Evolutionary conservation across 2,797 vertebrate genomes (phyloP), one percentile per base, ranked within the genome.

Genomic region (Glossophaga mutica): DNA sequence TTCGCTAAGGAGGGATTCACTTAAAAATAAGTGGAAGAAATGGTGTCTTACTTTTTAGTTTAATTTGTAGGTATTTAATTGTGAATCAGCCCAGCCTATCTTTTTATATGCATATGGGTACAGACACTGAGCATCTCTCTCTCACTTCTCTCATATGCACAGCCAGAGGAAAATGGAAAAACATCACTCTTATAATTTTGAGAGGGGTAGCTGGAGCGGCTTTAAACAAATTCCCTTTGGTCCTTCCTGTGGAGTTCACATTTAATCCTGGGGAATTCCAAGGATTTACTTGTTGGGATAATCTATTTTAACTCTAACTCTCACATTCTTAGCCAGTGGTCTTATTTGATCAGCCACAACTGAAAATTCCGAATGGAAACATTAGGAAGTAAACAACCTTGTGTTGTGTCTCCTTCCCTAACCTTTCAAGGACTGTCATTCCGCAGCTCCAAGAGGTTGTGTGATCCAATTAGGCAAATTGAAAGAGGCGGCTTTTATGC

Each of bases 401-500:
- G 89, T 18, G 92, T 94, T 90, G 52, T 91, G 52, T 88, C 81
- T 92, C 34, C 68, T 37, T 86, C 21, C 87, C n/a, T 65, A 97
- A 93, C 91, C 94, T 97, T 98, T 97, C 97, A 98, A 98, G n/a
- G 91, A 96, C 92, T 98, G 94, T 95, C 94, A 96, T 96, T 98
- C 90, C 96, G 97, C 94, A 96, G 86, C 94, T 98, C 59, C 67
- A 96, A 97, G 97, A 97, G 94, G 90, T 97, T 98, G 90, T 96
- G 74, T 97, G 97, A 98, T 98, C 94, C 98, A 97, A 98, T 98
- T 98, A 98, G 94, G 96, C 48, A 98, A 98, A 98, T 98, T 98
- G 96, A 98, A 97, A 98, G 97, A 98, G 97, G 98, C 96, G 96
- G 94, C 90, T 98, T 98, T 98, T 97, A 97, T 98, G 97, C 97